Base-by-base conservation (phyloP, 2,797 vertebrate species). In the Morus bassanus region DNA sequence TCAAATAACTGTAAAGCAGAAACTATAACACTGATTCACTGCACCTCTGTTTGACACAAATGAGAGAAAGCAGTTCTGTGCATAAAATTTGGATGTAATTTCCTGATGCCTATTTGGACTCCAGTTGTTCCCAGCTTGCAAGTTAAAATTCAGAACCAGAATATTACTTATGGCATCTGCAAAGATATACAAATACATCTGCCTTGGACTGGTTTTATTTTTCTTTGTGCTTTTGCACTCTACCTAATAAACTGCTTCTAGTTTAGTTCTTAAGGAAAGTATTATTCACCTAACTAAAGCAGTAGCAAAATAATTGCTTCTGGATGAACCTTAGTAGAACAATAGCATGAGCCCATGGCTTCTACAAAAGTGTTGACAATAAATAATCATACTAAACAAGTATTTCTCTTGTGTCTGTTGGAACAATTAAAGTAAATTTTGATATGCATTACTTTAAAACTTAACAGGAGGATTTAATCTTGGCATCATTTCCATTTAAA, bases 21-120 rank as follows among this genome's bases (percentile, higher is more conserved):
- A 85, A 92, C 37, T 27, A 5, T 31, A 54, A 18, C 57, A 59
- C 9, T n/a, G 53, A 57, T 35, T 24, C 22, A 10, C 24, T 75
- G 41, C 41, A 46, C 22, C 23, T 79, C 39, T 39, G 11, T 83
- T 90, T 93, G 93, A 93, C 31, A 54, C 25, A 93, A 96, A 96
- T 74, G 75, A 88, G 39, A 91, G 39, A 85, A 88, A 92, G 53
- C 70, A 83, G 48, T 53, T 74, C 43, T 56, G 18, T 64, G 48
- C 25, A 25, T 8, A 53, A 88, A 23, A 89, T 56, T 53, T 83
- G 48, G 72, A 83, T 92, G 45, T 5, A 93, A 95, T 93, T 92
- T 92, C 14, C 60, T 70, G 9, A 88, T 85, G 84, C 56, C 92
- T 96, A 91, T 92, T 74, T 3, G 2, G 70, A 67, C 18, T 79